Evolutionary conservation across 2,888 invertebrate species (phyloP), one percentile per base, ranked within the genome.

Genomic region (Sphaeridia pumilis): DNA sequence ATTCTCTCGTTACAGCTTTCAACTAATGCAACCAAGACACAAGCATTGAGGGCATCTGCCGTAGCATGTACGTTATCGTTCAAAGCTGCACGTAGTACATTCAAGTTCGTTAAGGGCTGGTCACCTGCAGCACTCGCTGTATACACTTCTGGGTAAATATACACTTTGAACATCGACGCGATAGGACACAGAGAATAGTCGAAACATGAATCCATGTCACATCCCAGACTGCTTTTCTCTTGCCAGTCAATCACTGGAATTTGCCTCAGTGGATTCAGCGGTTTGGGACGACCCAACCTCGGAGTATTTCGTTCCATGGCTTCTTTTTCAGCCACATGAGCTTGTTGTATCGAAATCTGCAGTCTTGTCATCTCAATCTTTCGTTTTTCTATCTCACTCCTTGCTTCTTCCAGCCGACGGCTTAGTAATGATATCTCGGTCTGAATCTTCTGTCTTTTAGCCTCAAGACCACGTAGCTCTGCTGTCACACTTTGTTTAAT

Each of bases 161-260:
- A 94, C 1, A 94, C 87, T 0, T 90, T 89, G 68, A 95, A 94
- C 1, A 87, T 87, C 0, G 90, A 92, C 0, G 88, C 86, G 7
- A 94, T 72, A 5, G 93, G 88, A 70, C 94, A 95, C 24, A 90
- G 78, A 2, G 94, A 93, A 69, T 90, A 89, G 72, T 95, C 94
- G 67, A 95, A 94, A 70, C 94, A 95, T 43, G 82, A 84, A 68
- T 83, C 83, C 87, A 93, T 89, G 64, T 81, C 78, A 68, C 93
- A 93, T 24, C 55, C 42, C 20, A 58, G 57, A 17, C 38, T 45
- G 1, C 25, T 21, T 31, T 52, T 58, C 12, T 48, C 47, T 5
- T 58, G 46, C 2, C 35, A 45, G 25, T 53, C 58, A 42, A 43
- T 42, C 14, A 54, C 34, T 1, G 66, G 60, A 1, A 83, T 83